Percentiles rank a stretch among this genome's conserved stretches.
Conservation (phyloP, 2,113 vertebrate genomes). For the Thomomys bottae region DNA sequence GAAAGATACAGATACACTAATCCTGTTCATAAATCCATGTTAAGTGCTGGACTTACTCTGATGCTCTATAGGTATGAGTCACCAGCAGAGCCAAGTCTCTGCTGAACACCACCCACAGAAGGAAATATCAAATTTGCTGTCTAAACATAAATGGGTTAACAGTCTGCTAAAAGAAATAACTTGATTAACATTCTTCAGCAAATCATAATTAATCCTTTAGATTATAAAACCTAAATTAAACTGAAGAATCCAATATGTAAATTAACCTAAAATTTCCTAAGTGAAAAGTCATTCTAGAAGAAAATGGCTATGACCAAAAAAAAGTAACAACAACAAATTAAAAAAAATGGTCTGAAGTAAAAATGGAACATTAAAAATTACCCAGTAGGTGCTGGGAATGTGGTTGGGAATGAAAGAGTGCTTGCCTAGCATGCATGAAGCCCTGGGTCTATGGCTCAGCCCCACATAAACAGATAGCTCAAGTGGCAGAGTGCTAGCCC, state of each 20-base stretch:
- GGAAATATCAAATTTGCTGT: constrained; percentile 13
- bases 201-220: background rate
- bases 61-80: background rate
- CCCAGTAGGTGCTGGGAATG: no score
- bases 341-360: constrained; percentile 9
- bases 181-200: constrained; percentile 1
- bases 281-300: background rate
- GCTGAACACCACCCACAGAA: background rate
- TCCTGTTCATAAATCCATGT: background rate
- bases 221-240: constrained; percentile 40
- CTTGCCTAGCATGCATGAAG: no score
- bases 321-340: no score
- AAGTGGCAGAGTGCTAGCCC: no score
- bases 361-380: constrained; percentile 40
- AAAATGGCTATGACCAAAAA: constrained; percentile 24
- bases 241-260: background rate
- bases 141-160: background rate
- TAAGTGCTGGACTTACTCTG: background rate
- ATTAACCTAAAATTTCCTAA: background rate
- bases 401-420: no score
- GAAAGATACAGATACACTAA: background rate
- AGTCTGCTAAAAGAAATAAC: background rate
- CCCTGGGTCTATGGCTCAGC: no score
- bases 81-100: background rate
- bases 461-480: background rate